These are phyloP conservation scores for Poecile atricapillus DNA, from an alignment of 2,113 vertebrate species.

Conservation along the genomic window DNA sequence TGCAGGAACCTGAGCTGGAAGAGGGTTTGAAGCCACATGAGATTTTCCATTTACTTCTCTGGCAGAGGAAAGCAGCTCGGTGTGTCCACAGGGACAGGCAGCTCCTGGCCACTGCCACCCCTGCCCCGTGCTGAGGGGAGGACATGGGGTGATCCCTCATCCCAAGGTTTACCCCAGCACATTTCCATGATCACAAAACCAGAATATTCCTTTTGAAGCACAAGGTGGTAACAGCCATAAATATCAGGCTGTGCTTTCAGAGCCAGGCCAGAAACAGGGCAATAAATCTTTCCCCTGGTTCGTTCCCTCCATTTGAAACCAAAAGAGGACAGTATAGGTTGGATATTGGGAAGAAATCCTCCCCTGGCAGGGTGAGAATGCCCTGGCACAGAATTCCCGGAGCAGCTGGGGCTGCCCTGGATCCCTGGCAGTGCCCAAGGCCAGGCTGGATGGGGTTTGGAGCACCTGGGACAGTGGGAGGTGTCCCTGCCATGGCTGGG, in stretches of 20 bases:
- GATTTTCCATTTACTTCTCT: fast-evolving
- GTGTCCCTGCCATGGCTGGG: background rate
- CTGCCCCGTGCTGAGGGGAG: background rate
- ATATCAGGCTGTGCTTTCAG: background rate
- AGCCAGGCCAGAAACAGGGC: background rate
- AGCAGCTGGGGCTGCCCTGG: background rate
- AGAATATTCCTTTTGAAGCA: background rate
- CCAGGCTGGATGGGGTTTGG: background rate
- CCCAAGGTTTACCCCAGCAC: background rate
- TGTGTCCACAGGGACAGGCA: background rate
- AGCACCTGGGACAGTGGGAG: background rate
- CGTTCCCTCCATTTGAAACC: background rate
- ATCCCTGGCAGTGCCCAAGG: background rate
- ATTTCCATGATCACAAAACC: background rate
- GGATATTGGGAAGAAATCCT: background rate
- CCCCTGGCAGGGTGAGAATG: fast-evolving
- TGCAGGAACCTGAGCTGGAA: background rate
- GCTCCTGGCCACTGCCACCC: background rate
- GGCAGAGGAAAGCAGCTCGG: fast-evolving
- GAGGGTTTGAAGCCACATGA: fast-evolving
- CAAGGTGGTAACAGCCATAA: fast-evolving
- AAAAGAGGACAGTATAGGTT: background rate
- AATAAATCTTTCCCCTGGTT: background rate
- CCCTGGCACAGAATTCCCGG: background rate
- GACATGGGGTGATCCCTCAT: fast-evolving